Conservation (phyloP, 2,797 vertebrate species). For the Gadopsis bispinosus region DNA sequence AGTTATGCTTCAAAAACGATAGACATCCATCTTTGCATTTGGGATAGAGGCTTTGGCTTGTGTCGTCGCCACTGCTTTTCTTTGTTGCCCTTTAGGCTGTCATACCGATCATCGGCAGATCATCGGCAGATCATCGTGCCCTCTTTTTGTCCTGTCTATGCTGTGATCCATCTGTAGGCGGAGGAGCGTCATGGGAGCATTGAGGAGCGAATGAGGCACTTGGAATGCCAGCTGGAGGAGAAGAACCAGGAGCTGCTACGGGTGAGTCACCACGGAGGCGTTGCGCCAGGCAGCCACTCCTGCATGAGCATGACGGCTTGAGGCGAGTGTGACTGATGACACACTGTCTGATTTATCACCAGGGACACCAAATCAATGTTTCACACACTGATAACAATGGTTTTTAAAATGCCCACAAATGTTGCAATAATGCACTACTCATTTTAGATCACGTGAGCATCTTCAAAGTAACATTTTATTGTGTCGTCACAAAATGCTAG, state of each 20-base stretch:
- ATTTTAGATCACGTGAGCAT: conserved; percentile 11
- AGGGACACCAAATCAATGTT: conserved; percentile 29
- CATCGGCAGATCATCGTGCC: conserved; percentile 63
- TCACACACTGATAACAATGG: conserved; percentile 17
- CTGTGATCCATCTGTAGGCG: conserved; percentile 86
- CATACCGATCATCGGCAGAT: conserved; percentile 65
- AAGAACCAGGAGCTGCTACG: conserved; percentile 99
- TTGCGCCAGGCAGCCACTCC: conserved; percentile 58
- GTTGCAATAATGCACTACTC: conserved; percentile 1
- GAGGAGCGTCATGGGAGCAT: conserved; percentile 99
- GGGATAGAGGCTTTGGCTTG: conserved; percentile 92
- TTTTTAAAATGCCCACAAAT: conserved; percentile 44
- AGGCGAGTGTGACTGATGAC: conserved; percentile 43
- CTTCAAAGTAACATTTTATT: conserved; percentile 4
- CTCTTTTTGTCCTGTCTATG: conserved; percentile 55
- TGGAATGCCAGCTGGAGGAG: conserved; percentile 98
- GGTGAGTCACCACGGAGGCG: conserved; percentile 84
- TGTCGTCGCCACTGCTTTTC: conserved; percentile 86
- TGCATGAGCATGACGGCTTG: conserved; percentile 58
- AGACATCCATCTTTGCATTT: conserved; percentile 90
- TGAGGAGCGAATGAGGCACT: conserved; percentile 97
- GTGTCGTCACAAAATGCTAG: background rate
- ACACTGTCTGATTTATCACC: conserved; percentile 42
- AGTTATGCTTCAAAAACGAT: conserved; percentile 83
- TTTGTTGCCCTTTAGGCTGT: conserved; percentile 50